Evolutionary conservation across 2,888 invertebrate genomes (phyloP), one percentile per base, ranked within the genome.

Genomic region (Melanostoma scalare): DNA sequence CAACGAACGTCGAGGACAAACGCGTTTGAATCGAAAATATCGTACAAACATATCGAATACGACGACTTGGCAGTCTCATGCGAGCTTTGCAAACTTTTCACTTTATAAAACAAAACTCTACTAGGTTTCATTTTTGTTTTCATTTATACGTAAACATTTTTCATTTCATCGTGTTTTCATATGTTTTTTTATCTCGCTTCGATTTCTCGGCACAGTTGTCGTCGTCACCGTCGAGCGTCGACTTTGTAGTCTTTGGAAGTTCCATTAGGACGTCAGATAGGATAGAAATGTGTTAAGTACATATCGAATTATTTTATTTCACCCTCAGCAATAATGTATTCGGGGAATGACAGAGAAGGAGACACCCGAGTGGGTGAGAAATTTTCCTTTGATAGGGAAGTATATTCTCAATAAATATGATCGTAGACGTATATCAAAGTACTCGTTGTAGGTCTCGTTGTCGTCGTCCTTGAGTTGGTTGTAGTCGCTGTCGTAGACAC

Each of bases 251-350:
- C 20, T 20, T 20, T 20, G 20, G 20, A 20, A 63, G 48, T 50
- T 65, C 65, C 52, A 58, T 30, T 40, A 60, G 72, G 71, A 67
- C 36, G 44, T 53, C 46, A 67, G 53, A 68, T 35, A 72, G 52
- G 42, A 50, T 48, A 53, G 52, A 53, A 67, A 61, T 61, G 75
- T 75, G 68, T 38, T 71, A 73, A 68, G 48, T 72, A 44, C 61
- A 61, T 56, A 79, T 73, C 55, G 50, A 79, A 73, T 73, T 68
- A 73, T 79, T 74, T 74, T 79, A 69, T 74, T 79, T 74, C 38
- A 63, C 68, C 69, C 56, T 69, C 56, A 63, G 63, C 61, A 63
- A 56, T 38, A 78, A 67, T 53, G 53, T 55, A 36, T 67, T 46
- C 35, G 9, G 52, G 40, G 20, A n/a, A 8, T 35, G n/a, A n/a